Evolutionary conservation across 1,140 invertebrate species (phyloP).

Genomic region (Uloborus diversus): DNA sequence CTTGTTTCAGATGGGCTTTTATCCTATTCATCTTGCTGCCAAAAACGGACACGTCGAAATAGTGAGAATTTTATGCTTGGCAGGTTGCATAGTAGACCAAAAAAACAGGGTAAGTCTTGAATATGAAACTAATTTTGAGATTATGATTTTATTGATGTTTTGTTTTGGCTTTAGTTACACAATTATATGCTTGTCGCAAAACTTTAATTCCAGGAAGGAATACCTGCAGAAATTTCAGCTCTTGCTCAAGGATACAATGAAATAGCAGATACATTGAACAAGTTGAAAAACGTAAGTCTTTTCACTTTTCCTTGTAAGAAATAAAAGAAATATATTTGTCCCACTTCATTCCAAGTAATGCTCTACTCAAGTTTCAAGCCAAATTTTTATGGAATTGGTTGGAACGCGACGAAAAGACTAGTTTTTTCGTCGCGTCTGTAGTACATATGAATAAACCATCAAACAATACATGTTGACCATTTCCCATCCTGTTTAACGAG

Average conservation of each 20-base stretch:
- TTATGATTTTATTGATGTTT: too few species aligned
- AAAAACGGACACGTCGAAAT: slow-evolving; percentile 79
- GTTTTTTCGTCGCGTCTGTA: too few species aligned
- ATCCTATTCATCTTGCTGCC: slow-evolving; percentile 79
- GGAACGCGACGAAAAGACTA: too few species aligned
- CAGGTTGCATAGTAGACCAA: slow-evolving; percentile 76
- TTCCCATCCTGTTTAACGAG: too few species aligned
- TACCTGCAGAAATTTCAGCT: slow-evolving; percentile 84
- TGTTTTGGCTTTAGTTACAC: neutral
- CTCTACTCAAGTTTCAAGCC: too few species aligned
- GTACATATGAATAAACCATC: too few species aligned
- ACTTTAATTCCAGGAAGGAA: slow-evolving; percentile 70
- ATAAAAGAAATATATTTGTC: neutral
- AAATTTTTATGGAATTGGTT: too few species aligned
- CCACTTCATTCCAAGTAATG: too few species aligned
- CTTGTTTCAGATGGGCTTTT: slow-evolving; percentile 70
- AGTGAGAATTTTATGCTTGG: slow-evolving; percentile 78
- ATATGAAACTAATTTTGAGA: too few species aligned
- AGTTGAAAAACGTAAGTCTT: slow-evolving; percentile 73
- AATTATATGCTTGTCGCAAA: neutral
- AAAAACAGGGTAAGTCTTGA: slow-evolving; percentile 67
- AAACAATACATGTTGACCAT: too few species aligned
- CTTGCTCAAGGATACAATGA: slow-evolving; percentile 80
- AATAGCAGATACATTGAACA: slow-evolving; percentile 77
- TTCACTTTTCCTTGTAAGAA: too few species aligned